phyloP scores from a whole-genome alignment of 2,888 invertebrate genomes.

The Drosophila niveifrons region DNA sequence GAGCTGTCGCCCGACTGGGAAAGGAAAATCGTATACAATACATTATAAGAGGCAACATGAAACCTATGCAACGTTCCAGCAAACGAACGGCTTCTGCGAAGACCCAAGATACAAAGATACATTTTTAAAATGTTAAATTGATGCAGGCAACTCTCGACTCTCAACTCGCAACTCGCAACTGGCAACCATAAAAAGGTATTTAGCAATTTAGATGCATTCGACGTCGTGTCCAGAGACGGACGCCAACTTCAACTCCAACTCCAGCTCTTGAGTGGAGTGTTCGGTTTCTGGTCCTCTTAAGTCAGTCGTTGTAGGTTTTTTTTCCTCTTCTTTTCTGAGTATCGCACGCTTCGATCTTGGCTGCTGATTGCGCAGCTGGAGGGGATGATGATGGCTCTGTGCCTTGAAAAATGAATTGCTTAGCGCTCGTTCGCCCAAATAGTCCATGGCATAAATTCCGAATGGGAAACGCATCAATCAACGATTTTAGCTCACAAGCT shows the following conservation, averaged over 20 bases:
- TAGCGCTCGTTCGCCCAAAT: conserved; percentile 73
- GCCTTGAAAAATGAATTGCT: conserved; percentile 75
- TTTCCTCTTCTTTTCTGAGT: conserved; percentile 50
- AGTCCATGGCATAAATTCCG: conserved; percentile 80
- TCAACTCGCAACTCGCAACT: conserved; percentile 31
- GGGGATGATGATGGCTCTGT: conserved; percentile 54
- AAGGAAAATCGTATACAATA: conserved; percentile 69
- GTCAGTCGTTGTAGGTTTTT: conserved; percentile 12
- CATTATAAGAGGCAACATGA: conserved; percentile 53
- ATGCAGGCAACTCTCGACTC: conserved; percentile 51
- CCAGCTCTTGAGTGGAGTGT: conserved; percentile 13
- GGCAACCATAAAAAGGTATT: conserved; percentile 78
- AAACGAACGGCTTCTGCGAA: conserved; percentile 74
- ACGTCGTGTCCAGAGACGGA: conserved; percentile 71
- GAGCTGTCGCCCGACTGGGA: conserved; percentile 50
- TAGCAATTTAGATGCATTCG: conserved; percentile 81
- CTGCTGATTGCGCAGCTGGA: conserved; percentile 73
- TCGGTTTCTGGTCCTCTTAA: conserved; percentile 31
- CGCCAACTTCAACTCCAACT: conserved; percentile 28
- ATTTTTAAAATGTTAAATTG: conserved; percentile 81
- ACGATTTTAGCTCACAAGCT: conserved; percentile 63
- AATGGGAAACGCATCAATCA: conserved; percentile 82
- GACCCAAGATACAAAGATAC: conserved; percentile 75
- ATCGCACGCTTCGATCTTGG: conserved; percentile 76
- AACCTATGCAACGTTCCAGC: conserved; percentile 20